Evolutionary conservation across 2,888 invertebrate species (phyloP).

Genomic region (Sepiola atlantica): DNA sequence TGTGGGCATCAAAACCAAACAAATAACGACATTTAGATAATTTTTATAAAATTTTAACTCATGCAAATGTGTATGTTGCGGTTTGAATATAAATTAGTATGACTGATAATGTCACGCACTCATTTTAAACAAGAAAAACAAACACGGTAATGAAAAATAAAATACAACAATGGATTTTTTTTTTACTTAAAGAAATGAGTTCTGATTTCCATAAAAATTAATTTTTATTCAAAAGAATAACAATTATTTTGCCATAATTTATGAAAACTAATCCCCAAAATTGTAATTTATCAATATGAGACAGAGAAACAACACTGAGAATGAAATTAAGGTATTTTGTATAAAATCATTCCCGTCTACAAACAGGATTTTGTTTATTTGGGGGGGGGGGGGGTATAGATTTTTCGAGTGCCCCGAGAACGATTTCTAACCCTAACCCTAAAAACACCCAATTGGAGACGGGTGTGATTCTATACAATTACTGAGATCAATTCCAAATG

Average conservation of each 20-base stretch:
- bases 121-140: not conserved
- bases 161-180: not conserved
- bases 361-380: not conserved
- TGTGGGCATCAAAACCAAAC: not conserved
- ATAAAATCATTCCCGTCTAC: not conserved
- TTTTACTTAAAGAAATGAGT: not conserved
- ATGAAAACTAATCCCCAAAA: not conserved
- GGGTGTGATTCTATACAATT: too few species aligned
- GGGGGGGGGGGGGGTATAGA: too few species aligned
- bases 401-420: too few species aligned
- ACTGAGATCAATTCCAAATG: too few species aligned
- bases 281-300: not conserved
- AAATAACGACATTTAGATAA: not conserved
- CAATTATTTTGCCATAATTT: not conserved
- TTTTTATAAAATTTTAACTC: not conserved
- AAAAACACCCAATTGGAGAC: not conserved
- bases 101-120: not conserved
- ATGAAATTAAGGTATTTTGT: not conserved
- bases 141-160: not conserved
- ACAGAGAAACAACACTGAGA: not conserved
- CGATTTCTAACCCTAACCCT: not conserved
- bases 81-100: not conserved
- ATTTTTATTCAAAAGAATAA: not conserved
- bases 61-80: not conserved
- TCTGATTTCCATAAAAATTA: not conserved